These are phyloP conservation scores for Benthosema pterotum DNA, from an alignment of 2,797 vertebrate species.

Conservation along the genomic window DNA sequence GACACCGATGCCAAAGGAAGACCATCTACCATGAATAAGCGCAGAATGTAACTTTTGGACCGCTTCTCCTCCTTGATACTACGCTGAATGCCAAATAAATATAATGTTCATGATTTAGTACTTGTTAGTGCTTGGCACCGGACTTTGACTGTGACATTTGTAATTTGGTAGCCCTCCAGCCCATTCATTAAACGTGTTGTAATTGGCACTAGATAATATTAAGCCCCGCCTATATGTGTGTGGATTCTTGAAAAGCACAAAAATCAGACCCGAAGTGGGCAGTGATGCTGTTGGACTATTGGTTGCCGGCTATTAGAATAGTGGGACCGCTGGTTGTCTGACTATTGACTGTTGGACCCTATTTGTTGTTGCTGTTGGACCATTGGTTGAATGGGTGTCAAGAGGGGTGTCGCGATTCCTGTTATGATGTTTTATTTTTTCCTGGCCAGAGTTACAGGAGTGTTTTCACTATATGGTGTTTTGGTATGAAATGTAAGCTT, in stretches of 20 bases:
- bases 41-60: conserved; percentile 60
- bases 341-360: no score
- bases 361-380: no score
- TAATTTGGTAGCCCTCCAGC: conserved; percentile 57
- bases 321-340: no score
- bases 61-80: conserved; percentile 12
- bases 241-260: not conserved
- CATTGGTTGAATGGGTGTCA: no score
- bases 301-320: no score
- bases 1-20: conserved; percentile 26
- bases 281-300: no score
- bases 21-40: conserved; percentile 48
- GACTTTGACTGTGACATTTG: conserved; percentile 55
- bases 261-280: no score
- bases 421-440: no score
- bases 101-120: conserved; percentile 66
- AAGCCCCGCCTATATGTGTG: conserved; percentile 2
- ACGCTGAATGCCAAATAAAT: conserved; percentile 52
- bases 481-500: no score
- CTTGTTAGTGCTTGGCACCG: conserved; percentile 64
- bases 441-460: no score
- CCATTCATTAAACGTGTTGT: conserved; percentile 37
- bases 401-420: no score
- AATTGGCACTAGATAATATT: conserved; percentile 27
- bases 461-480: no score